Percentiles rank a stretch among this genome's conserved stretches.
These are phyloP conservation scores for Hydroisotoma schaefferi DNA, from an alignment of 2,888 invertebrate genomes.

Conservation along the genomic window DNA sequence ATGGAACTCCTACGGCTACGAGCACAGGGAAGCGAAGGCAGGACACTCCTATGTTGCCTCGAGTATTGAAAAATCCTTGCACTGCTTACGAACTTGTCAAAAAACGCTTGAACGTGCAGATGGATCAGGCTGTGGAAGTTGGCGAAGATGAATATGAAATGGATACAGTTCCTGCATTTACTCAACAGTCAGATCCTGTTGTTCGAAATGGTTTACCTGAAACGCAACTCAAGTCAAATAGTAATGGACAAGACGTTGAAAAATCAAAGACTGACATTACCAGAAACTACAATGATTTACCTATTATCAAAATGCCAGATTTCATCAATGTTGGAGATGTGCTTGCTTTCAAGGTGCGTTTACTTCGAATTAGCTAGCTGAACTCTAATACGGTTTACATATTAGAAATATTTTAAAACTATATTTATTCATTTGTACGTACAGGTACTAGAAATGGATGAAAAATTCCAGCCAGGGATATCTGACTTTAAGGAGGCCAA, in stretches of 20 bases:
- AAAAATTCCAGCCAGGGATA: slow-evolving; percentile 22
- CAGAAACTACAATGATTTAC: no score
- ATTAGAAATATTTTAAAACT: no score
- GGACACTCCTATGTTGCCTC: slow-evolving; percentile 33
- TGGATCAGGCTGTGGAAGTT: background rate
- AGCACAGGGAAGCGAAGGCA: slow-evolving; percentile 6
- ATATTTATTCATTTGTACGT: background rate
- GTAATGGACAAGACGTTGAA: no score
- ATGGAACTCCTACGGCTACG: slow-evolving; percentile 4
- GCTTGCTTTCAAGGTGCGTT: slow-evolving; percentile 28
- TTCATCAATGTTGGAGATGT: slow-evolving; percentile 16
- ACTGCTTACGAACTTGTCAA: slow-evolving; percentile 15
- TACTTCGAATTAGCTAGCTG: background rate
- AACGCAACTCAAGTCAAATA: no score
- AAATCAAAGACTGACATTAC: no score
- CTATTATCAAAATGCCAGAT: no score
- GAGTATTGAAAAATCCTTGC: slow-evolving; percentile 26
- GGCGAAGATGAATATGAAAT: background rate
- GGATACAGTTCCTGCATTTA: background rate
- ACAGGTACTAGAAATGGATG: slow-evolving; percentile 31
- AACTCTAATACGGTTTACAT: no score
- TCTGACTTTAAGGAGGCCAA: slow-evolving; percentile 24
- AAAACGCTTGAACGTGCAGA: background rate
- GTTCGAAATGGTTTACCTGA: no score
- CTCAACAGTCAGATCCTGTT: no score